These are phyloP conservation scores for Zalophus californianus DNA, from an alignment of 2,797 vertebrate species.

Conservation along the genomic window DNA sequence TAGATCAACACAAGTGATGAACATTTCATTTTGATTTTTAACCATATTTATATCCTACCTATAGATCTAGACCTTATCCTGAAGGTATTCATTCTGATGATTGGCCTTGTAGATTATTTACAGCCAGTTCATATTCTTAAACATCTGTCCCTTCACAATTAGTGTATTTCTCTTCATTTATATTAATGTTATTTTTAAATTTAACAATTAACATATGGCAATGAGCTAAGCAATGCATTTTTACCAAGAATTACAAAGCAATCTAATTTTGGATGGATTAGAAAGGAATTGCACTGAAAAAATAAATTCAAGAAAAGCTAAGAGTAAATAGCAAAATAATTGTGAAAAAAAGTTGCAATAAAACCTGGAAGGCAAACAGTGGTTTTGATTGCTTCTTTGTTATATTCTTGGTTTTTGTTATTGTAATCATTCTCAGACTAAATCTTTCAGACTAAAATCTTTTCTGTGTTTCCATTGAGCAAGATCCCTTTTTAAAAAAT, in stretches of 20 bases:
- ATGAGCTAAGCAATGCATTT: not conserved
- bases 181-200: not conserved
- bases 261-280: not conserved
- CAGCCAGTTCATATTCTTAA: not conserved
- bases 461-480: not conserved
- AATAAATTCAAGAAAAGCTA: not conserved
- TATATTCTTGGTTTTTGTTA: not conserved
- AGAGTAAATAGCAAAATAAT: not conserved
- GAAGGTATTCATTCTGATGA: not conserved
- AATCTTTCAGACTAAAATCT: not conserved
- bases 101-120: not conserved
- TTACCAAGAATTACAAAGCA: not conserved
- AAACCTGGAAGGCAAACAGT: not conserved
- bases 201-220: not conserved
- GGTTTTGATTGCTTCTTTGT: not conserved
- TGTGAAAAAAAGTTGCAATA: not conserved
- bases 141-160: not conserved
- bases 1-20: not conserved
- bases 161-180: not conserved
- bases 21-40: conserved; percentile 22
- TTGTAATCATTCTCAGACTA: not conserved
- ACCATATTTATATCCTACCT: not conserved
- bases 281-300: not conserved
- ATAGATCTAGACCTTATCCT: not conserved
- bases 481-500: not conserved